Percentiles rank a stretch among this genome's conserved stretches.
Conservation (phyloP, 2,888 invertebrate species). For the Autographa gamma region DNA sequence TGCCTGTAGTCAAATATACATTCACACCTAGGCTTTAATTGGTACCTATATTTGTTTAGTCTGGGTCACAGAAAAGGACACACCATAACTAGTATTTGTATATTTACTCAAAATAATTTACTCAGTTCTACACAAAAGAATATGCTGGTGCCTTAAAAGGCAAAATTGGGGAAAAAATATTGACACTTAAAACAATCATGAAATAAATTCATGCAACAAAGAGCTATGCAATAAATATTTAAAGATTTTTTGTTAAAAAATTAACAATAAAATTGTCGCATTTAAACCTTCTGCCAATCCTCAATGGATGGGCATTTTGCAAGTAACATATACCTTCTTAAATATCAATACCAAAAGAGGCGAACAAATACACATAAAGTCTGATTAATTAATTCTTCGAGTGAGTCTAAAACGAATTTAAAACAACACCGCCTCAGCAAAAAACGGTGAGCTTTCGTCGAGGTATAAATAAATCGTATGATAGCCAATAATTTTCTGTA, state of each 20-base stretch:
- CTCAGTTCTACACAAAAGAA: no score
- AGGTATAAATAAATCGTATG: conserved; percentile 33
- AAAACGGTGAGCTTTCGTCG: conserved; percentile 36
- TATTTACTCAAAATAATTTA: no score
- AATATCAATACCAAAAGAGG: not conserved
- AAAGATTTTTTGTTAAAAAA: not conserved
- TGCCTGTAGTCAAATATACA: no score
- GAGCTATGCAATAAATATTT: not conserved
- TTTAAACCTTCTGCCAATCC: not conserved
- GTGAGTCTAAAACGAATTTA: conserved; percentile 19
- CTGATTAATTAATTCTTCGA: conserved; percentile 1
- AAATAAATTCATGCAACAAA: not conserved
- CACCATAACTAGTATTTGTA: no score
- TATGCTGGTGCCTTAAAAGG: not conserved
- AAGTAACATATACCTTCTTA: not conserved
- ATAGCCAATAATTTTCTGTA: conserved; percentile 43
- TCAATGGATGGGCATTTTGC: not conserved
- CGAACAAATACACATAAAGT: conserved; percentile 2
- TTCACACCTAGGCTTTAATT: no score
- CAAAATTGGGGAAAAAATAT: not conserved
- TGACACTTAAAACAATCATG: no score
- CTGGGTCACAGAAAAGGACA: no score
- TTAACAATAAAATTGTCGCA: not conserved
- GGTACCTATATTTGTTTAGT: no score
- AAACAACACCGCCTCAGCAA: conserved; percentile 19